These are phyloP conservation scores for Sphinx pinastri DNA, from an alignment of 2,888 invertebrate genomes.

Conservation along the genomic window DNA sequence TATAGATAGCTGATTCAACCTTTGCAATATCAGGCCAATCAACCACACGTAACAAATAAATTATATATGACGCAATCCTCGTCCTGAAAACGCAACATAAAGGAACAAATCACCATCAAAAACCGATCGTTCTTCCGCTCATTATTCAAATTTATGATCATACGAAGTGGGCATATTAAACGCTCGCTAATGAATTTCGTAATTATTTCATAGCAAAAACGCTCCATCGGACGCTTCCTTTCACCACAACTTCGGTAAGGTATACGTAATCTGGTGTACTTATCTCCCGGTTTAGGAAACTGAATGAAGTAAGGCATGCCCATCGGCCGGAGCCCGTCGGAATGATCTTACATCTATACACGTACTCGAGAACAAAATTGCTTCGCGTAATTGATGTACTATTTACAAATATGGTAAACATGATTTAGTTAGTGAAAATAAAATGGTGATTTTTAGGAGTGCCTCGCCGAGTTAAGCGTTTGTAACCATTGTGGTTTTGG, in stretches of 20 bases:
- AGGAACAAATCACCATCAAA: conserved; percentile 39
- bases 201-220: conserved; percentile 46
- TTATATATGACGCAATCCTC: neutral
- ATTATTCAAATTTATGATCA: conserved; percentile 46
- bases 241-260: conserved; percentile 39
- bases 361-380: conserved; percentile 44
- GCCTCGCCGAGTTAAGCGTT: conserved; percentile 34
- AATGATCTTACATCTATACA: conserved; percentile 44
- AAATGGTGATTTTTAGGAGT: conserved; percentile 42
- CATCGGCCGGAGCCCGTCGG: conserved; percentile 37
- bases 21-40: conserved; percentile 43
- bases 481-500: conserved; percentile 14
- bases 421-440: conserved; percentile 45
- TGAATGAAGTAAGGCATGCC: conserved; percentile 49
- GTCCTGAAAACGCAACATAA: conserved; percentile 24
- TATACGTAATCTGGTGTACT: conserved; percentile 24
- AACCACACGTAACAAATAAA: neutral
- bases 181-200: conserved; percentile 43
- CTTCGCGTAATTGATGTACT: conserved; percentile 36
- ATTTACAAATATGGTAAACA: conserved; percentile 48
- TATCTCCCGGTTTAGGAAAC: conserved; percentile 38
- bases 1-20: conserved; percentile 55
- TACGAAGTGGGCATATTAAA: conserved; percentile 50
- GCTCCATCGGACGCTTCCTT: conserved; percentile 45
- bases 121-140: conserved; percentile 49